phyloP scores from a whole-genome alignment of 2,113 vertebrate species.

The Phodopus roborovskii region DNA sequence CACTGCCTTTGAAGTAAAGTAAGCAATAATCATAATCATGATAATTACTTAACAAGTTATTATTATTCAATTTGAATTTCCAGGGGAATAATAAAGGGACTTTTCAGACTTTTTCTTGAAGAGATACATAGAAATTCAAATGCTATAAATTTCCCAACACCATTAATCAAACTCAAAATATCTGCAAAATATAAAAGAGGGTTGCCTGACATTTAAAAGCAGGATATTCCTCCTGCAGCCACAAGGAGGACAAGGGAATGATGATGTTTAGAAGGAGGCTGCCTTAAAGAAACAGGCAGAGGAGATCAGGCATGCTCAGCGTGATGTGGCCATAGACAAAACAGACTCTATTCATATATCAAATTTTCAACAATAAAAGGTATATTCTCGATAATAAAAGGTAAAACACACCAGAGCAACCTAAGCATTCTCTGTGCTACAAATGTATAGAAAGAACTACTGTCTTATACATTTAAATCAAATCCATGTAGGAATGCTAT shows the following conservation, averaged over 20 bases:
- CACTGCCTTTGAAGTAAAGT: neutral
- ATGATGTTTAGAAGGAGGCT: neutral
- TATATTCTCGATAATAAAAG: neutral
- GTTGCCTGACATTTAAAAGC: constrained; percentile 31
- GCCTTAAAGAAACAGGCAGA: constrained; percentile 22
- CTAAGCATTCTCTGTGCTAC: neutral
- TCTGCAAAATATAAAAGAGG: constrained; percentile 4
- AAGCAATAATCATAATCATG: neutral
- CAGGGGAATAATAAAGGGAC: neutral
- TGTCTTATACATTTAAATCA: constrained; percentile 62
- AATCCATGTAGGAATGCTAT: constrained; percentile 45
- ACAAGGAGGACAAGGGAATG: constrained; percentile 74
- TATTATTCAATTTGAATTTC: neutral
- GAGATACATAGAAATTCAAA: constrained; percentile 6
- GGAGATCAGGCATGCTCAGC: too few species aligned
- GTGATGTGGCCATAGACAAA: neutral
- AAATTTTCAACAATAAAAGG: neutral
- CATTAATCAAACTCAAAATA: constrained; percentile 10
- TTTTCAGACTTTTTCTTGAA: constrained; percentile 18
- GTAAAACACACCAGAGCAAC: neutral
- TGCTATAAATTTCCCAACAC: neutral
- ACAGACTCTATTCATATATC: neutral
- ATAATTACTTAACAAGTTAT: neutral
- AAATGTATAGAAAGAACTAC: neutral
- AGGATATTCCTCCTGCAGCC: constrained; percentile 68